Percentiles rank a stretch among this genome's conserved stretches.
phyloP scores from a whole-genome alignment of 2,888 invertebrate genomes.

The Amorpha juglandis region DNA sequence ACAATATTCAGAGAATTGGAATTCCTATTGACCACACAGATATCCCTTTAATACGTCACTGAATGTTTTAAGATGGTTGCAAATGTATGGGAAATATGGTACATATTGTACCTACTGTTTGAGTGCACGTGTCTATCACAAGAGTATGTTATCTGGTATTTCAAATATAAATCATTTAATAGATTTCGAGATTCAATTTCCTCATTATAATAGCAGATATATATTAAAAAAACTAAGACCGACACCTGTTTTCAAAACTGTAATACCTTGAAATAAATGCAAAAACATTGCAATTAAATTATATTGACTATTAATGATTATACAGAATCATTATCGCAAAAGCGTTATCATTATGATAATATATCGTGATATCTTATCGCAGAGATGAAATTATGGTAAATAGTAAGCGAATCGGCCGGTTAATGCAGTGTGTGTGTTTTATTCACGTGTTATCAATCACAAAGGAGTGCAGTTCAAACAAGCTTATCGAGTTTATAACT shows the following conservation, averaged over 20 bases:
- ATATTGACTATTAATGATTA: constrained; percentile 49
- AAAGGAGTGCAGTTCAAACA: constrained; percentile 54
- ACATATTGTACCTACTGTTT: background rate
- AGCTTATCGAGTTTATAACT: constrained; percentile 46
- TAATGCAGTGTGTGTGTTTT: constrained; percentile 56
- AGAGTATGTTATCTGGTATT: background rate
- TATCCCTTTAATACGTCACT: background rate
- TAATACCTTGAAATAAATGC: too few relatives aligned
- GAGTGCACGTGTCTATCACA: background rate
- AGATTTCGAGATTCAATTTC: background rate
- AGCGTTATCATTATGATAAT: constrained; percentile 39
- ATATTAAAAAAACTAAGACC: too few relatives aligned
- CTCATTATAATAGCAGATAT: background rate
- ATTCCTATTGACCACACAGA: background rate
- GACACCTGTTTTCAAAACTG: too few relatives aligned
- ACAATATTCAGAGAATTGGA: background rate
- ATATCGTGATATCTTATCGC: constrained; percentile 56
- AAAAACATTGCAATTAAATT: constrained; percentile 25
- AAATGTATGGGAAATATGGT: background rate
- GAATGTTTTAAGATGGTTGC: background rate
- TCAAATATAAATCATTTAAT: background rate
- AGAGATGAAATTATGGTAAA: constrained; percentile 70
- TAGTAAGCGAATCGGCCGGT: constrained; percentile 45
- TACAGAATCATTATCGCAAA: constrained; percentile 49
- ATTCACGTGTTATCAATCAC: constrained; percentile 53